phyloP scores from a whole-genome alignment of 2,113 vertebrate species.

The Poeciliopsis occidentalis region DNA sequence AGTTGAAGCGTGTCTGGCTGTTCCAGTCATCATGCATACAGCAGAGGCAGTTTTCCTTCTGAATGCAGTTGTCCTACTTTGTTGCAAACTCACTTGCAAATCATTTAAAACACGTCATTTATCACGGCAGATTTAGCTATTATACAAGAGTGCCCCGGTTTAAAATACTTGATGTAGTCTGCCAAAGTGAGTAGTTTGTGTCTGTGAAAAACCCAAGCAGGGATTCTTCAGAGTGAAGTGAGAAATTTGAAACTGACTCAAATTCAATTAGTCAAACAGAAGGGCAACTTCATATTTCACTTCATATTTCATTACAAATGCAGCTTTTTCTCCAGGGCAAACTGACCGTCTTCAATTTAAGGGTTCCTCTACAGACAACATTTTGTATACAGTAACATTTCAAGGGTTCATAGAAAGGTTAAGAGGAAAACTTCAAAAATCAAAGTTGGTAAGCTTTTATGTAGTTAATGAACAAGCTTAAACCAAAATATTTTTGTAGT shows the following conservation, averaged over 20 bases:
- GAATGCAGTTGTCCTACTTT: constrained; percentile 7
- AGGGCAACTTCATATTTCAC: neutral
- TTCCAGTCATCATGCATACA: constrained; percentile 13
- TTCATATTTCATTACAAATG: neutral
- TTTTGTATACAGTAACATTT: neutral
- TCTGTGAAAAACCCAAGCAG: neutral
- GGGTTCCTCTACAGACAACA: neutral
- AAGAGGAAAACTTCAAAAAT: neutral
- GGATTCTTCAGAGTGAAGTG: neutral
- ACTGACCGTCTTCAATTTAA: neutral
- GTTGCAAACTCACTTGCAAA: neutral
- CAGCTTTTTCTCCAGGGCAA: neutral
- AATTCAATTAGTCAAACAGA: neutral
- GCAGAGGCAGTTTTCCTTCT: constrained; percentile 18
- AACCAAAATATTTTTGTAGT: no score
- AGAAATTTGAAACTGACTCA: neutral
- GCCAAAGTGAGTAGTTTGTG: neutral
- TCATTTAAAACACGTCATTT: neutral
- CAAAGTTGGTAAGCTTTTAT: neutral
- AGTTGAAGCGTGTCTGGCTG: constrained; percentile 44
- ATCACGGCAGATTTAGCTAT: neutral
- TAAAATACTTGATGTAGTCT: neutral
- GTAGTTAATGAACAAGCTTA: no score
- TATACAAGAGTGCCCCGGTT: neutral
- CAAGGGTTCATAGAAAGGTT: neutral